A percentile compares a stretch with the other conserved stretches of the same genome.
phyloP scores from a whole-genome alignment of 2,888 invertebrate genomes.

The Priocnemis perturbator region DNA sequence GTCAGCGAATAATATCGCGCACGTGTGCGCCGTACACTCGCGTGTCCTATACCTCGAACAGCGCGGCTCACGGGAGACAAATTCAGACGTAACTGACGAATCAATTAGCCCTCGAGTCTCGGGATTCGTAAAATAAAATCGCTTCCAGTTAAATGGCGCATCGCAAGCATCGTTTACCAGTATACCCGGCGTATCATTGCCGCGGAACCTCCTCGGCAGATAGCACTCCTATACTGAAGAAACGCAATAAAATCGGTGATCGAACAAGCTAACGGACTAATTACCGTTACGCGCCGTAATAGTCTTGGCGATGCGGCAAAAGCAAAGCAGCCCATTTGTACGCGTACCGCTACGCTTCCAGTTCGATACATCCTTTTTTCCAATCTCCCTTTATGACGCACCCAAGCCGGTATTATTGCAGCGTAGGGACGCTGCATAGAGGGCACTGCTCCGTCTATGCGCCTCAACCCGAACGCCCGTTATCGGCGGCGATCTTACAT shows the following conservation, averaged over 20 bases:
- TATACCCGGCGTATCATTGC: background rate
- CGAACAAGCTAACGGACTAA: background rate
- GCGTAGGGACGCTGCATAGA: too few species aligned
- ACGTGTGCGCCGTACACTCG: background rate
- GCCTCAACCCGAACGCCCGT: too few species aligned
- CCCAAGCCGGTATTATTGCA: too few species aligned
- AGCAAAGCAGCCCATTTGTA: background rate
- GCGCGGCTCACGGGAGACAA: background rate
- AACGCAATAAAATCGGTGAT: background rate
- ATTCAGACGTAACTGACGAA: slow-evolving; percentile 34
- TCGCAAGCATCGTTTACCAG: too few species aligned
- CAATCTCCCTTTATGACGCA: too few species aligned
- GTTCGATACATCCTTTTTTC: too few species aligned
- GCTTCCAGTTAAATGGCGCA: slow-evolving; percentile 14
- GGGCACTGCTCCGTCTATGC: too few species aligned
- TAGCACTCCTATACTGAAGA: background rate
- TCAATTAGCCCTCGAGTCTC: slow-evolving; percentile 43
- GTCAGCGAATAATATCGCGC: slow-evolving; percentile 20
- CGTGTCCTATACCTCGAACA: background rate
- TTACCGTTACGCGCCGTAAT: slow-evolving; percentile 8
- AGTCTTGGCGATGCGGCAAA: background rate
- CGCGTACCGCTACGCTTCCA: slow-evolving; percentile 2
- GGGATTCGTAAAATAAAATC: slow-evolving; percentile 33
- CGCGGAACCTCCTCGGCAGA: too few species aligned
- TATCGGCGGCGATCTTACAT: too few species aligned